Percentiles rank a stretch among this genome's conserved stretches.
Evolutionary conservation across 2,113 vertebrate species (phyloP).

Genomic region (Bambusicola thoracicus): DNA sequence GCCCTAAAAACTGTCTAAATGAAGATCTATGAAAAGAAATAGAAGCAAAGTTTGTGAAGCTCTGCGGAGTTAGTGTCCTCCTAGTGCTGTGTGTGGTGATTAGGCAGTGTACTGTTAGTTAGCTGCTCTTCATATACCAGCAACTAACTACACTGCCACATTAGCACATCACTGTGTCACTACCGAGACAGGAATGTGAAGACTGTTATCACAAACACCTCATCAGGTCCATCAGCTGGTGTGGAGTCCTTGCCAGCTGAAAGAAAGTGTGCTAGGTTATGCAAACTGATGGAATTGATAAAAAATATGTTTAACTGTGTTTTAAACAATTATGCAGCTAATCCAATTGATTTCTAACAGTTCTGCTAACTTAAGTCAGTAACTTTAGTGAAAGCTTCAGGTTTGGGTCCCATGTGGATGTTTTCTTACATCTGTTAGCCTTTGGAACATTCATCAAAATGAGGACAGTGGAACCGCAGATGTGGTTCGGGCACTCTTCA

Average conservation of each 20-base stretch:
- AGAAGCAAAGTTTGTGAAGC: neutral
- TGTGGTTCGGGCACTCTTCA: neutral
- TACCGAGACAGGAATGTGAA: neutral
- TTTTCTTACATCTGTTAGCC: neutral
- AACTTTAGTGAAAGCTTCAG: neutral
- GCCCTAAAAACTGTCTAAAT: neutral
- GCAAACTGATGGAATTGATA: neutral
- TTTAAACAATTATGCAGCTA: neutral
- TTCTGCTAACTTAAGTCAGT: neutral
- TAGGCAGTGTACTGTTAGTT: conserved; percentile 87
- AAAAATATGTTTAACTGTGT: neutral
- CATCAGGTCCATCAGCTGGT: neutral
- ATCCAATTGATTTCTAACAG: neutral
- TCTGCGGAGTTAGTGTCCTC: neutral
- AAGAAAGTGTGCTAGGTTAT: neutral
- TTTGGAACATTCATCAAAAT: neutral
- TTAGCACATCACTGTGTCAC: conserved; percentile 48
- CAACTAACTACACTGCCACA: conserved; percentile 73
- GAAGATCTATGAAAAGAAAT: neutral
- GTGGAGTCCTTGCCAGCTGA: neutral
- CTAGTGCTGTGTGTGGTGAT: conserved; percentile 62
- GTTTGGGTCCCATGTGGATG: neutral
- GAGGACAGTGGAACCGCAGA: neutral
- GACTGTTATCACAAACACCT: neutral
- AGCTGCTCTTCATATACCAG: conserved; percentile 70